Conservation (phyloP, 2,113 vertebrate species). For the Sorex fumeus region DNA sequence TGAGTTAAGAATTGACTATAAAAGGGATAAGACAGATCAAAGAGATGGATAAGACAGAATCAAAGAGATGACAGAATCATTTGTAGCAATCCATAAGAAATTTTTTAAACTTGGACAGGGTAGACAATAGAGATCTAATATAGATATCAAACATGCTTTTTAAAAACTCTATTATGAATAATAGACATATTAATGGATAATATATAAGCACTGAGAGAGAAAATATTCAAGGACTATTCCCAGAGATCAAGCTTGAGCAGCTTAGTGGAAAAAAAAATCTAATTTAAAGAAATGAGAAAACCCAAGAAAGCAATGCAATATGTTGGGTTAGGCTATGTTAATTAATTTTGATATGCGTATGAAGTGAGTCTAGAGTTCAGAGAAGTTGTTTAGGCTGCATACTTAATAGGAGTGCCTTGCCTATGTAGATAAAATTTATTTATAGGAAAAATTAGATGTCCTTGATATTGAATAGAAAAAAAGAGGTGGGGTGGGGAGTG, state of each 20-base stretch:
- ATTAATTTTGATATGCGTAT: neutral
- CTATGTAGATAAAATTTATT: neutral
- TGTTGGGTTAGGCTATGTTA: too few relatives aligned
- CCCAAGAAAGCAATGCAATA: neutral
- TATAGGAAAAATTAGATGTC: neutral
- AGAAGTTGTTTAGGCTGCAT: neutral
- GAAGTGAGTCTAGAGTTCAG: neutral
- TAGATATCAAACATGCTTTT: neutral
- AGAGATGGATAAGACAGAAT: neutral
- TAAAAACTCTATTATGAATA: neutral
- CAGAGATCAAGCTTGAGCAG: neutral
- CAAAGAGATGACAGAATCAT: neutral
- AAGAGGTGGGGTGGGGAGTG: too few relatives aligned
- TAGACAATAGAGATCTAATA: neutral
- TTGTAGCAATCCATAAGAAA: neutral
- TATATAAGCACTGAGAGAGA: too few relatives aligned
- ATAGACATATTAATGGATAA: neutral
- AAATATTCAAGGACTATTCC: neutral
- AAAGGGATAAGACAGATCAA: neutral
- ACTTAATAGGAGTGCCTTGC: neutral
- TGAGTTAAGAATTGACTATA: neutral
- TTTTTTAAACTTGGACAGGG: neutral
- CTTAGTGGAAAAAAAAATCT: neutral
- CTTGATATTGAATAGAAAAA: neutral
- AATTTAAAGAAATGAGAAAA: neutral